Base-by-base conservation (phyloP, 1,140 invertebrate genomes). In the Dryas iulia region DNA sequence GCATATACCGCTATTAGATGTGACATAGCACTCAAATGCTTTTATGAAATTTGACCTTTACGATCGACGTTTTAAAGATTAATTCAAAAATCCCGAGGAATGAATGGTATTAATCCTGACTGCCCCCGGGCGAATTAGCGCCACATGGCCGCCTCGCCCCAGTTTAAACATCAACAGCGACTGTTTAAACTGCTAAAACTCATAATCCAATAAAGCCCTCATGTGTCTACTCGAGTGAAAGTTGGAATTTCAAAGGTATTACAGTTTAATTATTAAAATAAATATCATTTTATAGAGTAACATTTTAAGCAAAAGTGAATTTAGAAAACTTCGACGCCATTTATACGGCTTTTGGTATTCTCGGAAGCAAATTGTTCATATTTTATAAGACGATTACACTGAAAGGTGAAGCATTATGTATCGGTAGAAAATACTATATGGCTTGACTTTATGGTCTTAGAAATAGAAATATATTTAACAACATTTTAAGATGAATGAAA, bases 161-260 rank as follows among this genome's bases (percentile, higher is more conserved):
- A 79, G 74, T 83, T 82, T 79, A 72, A 81, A 76, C 77, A 77
- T 75, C 67, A 59, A 76, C 78, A 76, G 66, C 76, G 76, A 78
- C 78, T 77, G 79, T 85, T 87, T 83, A 84, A 87, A 83, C 79
- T 78, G 72, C 74, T 78, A 84, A 89, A 87, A 83, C 79, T 77
- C 81, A 79, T 87, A 89, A 89, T 89, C 84, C 85, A 80, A 88
- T 86, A 81, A 86, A 74, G 71, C 77, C 71, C 66, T 75, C 76
- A 69, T 73, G 68, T 78, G 77, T 77, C 70, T 76, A 77, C 68
- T 77, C 57, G 64, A 76, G 76, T 77, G 72, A 72, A 62, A 79
- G 73, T 73, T 69, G 71, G 52, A 66, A 81, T 77, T 70, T 72
- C 61, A 74, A 77, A 76, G 74, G 71, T 31, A 26, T 14, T 31